Percentiles rank a stretch among this genome's conserved stretches.
phyloP scores from a whole-genome alignment of 2,113 vertebrate species.

The Marmota flaviventris region DNA sequence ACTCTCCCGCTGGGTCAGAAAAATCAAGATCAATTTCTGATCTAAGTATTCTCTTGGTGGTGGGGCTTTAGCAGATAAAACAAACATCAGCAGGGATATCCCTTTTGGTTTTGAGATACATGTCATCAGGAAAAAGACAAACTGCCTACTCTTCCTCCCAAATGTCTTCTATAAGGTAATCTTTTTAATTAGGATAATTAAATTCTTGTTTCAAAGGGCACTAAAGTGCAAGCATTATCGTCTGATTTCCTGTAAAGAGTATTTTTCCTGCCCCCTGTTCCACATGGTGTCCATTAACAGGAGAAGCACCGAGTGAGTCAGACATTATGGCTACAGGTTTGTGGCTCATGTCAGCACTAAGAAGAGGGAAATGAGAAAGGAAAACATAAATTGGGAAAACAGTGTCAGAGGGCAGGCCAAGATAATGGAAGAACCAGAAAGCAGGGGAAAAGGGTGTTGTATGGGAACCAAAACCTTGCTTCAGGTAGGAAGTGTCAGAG shows the following conservation, averaged over 20 bases:
- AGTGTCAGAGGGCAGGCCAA: constrained; percentile 75
- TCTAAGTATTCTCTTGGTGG: constrained; percentile 1
- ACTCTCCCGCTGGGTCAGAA: not conserved
- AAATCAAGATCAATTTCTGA: constrained; percentile 19
- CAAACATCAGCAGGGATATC: constrained; percentile 40
- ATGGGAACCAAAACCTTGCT: constrained; percentile 67
- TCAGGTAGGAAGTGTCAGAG: constrained; percentile 72
- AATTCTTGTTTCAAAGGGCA: constrained; percentile 77
- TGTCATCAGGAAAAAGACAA: constrained; percentile 69
- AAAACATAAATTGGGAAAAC: constrained; percentile 75
- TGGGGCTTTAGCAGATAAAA: constrained; percentile 17
- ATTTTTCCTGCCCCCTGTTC: constrained; percentile 68
- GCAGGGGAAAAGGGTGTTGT: constrained; percentile 70
- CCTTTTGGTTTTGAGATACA: constrained; percentile 47
- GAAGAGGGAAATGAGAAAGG: constrained; percentile 76
- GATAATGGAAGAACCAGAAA: constrained; percentile 67
- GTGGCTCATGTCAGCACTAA: constrained; percentile 61
- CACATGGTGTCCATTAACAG: constrained; percentile 74
- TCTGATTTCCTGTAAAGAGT: constrained; percentile 71
- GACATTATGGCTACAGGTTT: constrained; percentile 72
- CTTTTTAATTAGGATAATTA: constrained; percentile 80
- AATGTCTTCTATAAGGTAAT: constrained; percentile 77
- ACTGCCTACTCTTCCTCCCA: constrained; percentile 59
- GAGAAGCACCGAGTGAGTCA: constrained; percentile 74
- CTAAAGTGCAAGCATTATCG: constrained; percentile 68